These are phyloP conservation scores for Acronicta aceris DNA, from an alignment of 2,888 invertebrate species.

Conservation along the genomic window DNA sequence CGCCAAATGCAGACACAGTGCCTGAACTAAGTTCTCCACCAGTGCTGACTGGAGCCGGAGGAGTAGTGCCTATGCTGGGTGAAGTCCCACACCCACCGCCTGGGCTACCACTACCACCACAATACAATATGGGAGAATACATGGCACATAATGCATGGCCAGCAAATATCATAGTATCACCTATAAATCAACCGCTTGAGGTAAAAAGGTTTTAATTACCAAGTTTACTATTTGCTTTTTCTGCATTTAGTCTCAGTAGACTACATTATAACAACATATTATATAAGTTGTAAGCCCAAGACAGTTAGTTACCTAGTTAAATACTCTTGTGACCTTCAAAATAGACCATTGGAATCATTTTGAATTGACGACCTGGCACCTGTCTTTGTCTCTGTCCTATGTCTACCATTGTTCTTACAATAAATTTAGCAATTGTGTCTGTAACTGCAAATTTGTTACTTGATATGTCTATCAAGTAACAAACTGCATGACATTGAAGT, in stretches of 20 bases:
- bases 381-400: too few species aligned
- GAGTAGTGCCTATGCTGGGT: slow-evolving; percentile 76
- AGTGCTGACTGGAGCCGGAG: slow-evolving; percentile 72
- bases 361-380: too few species aligned
- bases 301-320: too few species aligned
- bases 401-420: too few species aligned
- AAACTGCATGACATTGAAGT: too few species aligned
- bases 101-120: slow-evolving; percentile 84
- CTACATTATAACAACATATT: too few species aligned
- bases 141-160: slow-evolving; percentile 85
- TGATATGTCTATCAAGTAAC: too few species aligned
- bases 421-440: too few species aligned
- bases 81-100: slow-evolving; percentile 85
- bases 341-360: too few species aligned
- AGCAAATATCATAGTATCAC: slow-evolving; percentile 82
- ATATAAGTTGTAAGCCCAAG: too few species aligned
- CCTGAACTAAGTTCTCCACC: slow-evolving; percentile 80
- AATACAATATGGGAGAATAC: slow-evolving; percentile 84
- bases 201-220: slow-evolving; percentile 62
- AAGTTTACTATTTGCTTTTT: neutral
- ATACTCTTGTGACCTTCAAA: too few species aligned
- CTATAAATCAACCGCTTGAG: slow-evolving; percentile 85
- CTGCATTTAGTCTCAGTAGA: neutral
- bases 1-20: slow-evolving; percentile 76
- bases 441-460: too few species aligned